A percentile compares a stretch with the other conserved stretches of the same genome.
Conservation (phyloP, 92 coral and sea anemone genomes). For the Siderastrea radians region DNA sequence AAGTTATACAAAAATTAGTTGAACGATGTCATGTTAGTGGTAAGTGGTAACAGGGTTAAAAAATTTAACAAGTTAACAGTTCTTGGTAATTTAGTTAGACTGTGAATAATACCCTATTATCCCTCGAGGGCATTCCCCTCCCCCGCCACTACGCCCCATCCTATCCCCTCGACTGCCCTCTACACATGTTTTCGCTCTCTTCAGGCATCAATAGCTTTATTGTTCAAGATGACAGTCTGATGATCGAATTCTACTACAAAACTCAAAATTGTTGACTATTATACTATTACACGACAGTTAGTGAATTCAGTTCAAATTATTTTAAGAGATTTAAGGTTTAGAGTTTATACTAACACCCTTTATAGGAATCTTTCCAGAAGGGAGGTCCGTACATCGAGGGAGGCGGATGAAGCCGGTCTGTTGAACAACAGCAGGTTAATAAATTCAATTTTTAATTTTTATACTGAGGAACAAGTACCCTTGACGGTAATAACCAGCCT, state of each 20-base stretch:
- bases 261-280: too few species aligned
- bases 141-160: too few species aligned
- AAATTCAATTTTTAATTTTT: not conserved
- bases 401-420: slow-evolving; percentile 37
- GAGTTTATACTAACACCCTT: slow-evolving; percentile 62
- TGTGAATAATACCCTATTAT: too few species aligned
- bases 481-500: not conserved
- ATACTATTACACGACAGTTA: not conserved
- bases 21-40: too few species aligned
- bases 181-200: too few species aligned
- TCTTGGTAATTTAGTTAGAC: too few species aligned
- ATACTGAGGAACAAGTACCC: not conserved
- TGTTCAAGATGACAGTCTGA: not conserved
- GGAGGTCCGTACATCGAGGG: slow-evolving; percentile 43
- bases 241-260: not conserved
- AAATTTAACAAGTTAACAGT: too few species aligned
- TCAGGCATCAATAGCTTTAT: too few species aligned
- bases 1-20: too few species aligned
- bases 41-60: too few species aligned
- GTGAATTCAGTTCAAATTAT: not conserved
- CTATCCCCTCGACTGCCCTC: too few species aligned
- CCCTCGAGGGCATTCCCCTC: too few species aligned
- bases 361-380: slow-evolving; percentile 27
- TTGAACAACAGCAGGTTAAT: slow-evolving; percentile 32
- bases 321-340: not conserved